Evolutionary conservation across 2,797 vertebrate species (phyloP), one percentile per base, ranked within the genome.

Genomic region (Parambassis ranga): DNA sequence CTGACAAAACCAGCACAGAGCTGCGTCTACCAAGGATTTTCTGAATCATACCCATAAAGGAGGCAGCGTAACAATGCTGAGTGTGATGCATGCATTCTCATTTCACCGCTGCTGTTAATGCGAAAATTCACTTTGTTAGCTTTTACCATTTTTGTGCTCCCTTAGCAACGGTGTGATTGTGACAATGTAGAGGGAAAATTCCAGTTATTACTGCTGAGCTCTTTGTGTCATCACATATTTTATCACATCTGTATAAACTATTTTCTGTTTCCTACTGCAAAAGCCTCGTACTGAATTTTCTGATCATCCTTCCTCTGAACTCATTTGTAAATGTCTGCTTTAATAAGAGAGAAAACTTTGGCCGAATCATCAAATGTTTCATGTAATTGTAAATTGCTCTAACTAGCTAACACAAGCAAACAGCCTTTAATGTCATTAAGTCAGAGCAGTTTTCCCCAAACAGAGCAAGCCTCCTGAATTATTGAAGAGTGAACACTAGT

Each of bases 1-100:
- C 73, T 59, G 63, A 81, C 71, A 76, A 69, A 85, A 77, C 60
- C 79, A 60, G 42, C 60, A 35, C 60, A 63, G 63, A 71, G 67
- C 58, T 57, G 35, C 23, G 61, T 82, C 63, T 67, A 78, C 62
- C 60, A 67, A 63, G 31, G 57, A 71, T 71, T 78, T 77, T 76
- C 72, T 71, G 73, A 83, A 69, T 81, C 46, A 43, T 10, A 48
- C n/a, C 52, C 56, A 3, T 31, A 50, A 3, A 65, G 65, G 36
- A 67, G 15, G 27, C 6, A 55, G 18, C 19, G 35, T n/a, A 18
- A 62, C 59, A 53, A 53, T 30, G 68, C 55, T 58, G 47, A 18
- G 9, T 27, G 15, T 71, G 71, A 61, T 49, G 27, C 6, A 19
- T 13, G 6, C 43, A 49, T n/a, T 64, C 47, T 66, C 16, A 8